Conservation (phyloP, 2,797 vertebrate species). For the Phrynocephalus guinanensis region DNA sequence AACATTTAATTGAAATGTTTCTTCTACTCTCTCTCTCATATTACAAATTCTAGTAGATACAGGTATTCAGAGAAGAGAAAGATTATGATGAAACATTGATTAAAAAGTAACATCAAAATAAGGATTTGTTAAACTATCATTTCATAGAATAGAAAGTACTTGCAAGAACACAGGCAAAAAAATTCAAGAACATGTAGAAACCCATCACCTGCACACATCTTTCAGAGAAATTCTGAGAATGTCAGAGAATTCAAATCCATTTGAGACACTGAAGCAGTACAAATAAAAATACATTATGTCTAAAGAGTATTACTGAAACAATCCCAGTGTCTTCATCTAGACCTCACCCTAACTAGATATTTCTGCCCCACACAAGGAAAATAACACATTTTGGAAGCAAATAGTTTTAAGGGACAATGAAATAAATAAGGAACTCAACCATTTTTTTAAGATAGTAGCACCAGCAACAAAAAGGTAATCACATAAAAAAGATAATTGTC, state of each 20-base stretch:
- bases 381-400: neutral
- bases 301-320: constrained; percentile 1
- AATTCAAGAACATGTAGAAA: neutral
- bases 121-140: constrained; percentile 7
- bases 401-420: neutral
- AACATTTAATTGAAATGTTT: neutral
- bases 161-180: neutral
- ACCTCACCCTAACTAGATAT: constrained; percentile 2
- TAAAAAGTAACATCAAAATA: neutral
- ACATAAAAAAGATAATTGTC: neutral
- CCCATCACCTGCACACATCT: neutral
- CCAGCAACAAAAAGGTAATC: neutral
- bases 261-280: neutral
- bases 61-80: neutral
- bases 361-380: neutral
- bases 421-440: neutral
- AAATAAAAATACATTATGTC: too few species aligned
- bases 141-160: neutral
- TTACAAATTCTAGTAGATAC: neutral
- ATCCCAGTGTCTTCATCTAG: constrained; percentile 1
- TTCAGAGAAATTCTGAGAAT: neutral
- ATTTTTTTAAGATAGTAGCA: neutral
- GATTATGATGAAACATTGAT: neutral
- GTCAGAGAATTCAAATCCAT: neutral
- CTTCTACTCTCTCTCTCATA: neutral